These are phyloP conservation scores for Phlogophora meticulosa DNA, from an alignment of 2,888 invertebrate genomes.

Conservation along the genomic window DNA sequence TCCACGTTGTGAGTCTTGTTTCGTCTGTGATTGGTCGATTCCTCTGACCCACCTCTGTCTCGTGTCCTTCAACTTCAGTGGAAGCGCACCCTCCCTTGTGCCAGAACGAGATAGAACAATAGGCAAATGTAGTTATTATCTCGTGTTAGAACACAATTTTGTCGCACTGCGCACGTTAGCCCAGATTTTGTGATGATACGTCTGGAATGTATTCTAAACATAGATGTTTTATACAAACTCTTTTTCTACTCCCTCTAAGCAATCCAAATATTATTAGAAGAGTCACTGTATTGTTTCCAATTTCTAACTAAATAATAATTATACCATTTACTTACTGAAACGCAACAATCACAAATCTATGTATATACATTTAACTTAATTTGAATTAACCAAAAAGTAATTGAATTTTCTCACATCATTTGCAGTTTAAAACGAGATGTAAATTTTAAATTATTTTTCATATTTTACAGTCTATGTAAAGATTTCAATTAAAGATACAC, in stretches of 20 bases:
- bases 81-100: background rate
- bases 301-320: constrained; percentile 58
- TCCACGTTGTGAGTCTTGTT: too few species aligned
- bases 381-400: constrained; percentile 57
- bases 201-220: constrained; percentile 65
- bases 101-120: background rate
- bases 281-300: constrained; percentile 50
- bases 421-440: constrained; percentile 51
- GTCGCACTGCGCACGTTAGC: constrained; percentile 1
- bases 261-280: constrained; percentile 35
- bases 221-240: constrained; percentile 53
- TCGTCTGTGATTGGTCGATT: background rate
- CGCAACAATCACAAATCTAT: constrained; percentile 64
- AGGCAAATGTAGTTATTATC: background rate
- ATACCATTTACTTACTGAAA: constrained; percentile 58
- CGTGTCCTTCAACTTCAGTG: background rate
- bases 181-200: constrained; percentile 59
- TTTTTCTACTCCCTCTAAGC: constrained; percentile 25
- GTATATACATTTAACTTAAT: constrained; percentile 64
- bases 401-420: constrained; percentile 43
- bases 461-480: constrained; percentile 57
- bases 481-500: constrained; percentile 36
- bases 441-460: constrained; percentile 45
- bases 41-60: background rate
- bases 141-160: background rate